Evolutionary conservation across 2,797 vertebrate species (phyloP).

Genomic region (Platyrinchus mystaceus): DNA sequence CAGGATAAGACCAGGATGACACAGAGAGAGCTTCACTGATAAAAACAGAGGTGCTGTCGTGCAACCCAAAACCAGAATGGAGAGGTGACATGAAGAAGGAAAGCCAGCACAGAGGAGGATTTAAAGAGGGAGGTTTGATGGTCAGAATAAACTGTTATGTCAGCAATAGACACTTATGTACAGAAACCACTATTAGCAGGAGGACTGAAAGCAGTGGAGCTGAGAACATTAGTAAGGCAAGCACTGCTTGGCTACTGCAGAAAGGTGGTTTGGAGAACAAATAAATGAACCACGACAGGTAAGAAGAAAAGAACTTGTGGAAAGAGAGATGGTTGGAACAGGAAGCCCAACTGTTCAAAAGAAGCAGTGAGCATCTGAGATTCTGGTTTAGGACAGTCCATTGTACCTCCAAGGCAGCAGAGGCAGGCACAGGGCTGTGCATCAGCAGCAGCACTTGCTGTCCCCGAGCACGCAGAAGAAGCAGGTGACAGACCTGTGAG

Average conservation of each 20-base stretch:
- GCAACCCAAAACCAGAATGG: not conserved
- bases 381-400: not conserved
- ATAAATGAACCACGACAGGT: not conserved
- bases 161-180: not conserved
- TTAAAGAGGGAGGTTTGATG: not conserved
- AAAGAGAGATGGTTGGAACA: not conserved
- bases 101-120: not conserved
- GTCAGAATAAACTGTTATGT: not conserved
- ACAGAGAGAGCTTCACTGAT: not conserved
- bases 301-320: not conserved
- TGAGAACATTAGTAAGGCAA: not conserved
- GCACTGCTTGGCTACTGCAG: not conserved
- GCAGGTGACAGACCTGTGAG: not conserved
- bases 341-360: not conserved
- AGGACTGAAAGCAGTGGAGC: not conserved
- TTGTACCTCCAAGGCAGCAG: not conserved
- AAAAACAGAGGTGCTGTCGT: not conserved
- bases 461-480: fast-evolving
- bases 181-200: not conserved
- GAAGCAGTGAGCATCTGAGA: not conserved
- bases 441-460: not conserved
- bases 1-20: not conserved
- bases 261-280: not conserved
- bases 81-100: not conserved
- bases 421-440: not conserved